Conservation (phyloP, 2,888 invertebrate species). For the Nowickia ferox region DNA sequence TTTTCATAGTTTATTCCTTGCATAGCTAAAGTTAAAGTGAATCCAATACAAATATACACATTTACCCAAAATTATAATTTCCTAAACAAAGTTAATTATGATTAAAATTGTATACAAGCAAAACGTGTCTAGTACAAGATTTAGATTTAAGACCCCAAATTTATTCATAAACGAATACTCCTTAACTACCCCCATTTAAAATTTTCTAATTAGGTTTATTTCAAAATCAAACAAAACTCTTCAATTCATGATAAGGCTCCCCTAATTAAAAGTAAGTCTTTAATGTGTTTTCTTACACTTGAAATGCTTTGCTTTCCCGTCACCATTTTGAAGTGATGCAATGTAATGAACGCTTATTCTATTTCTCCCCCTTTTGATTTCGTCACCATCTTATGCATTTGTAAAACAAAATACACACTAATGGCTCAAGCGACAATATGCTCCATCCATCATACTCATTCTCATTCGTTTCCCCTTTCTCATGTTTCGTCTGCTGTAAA, state of each 20-base stretch:
- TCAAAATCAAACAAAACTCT: background rate
- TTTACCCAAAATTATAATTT: too few relatives aligned
- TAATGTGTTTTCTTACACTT: background rate
- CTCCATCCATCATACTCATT: conserved; percentile 3
- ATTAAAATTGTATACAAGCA: too few relatives aligned
- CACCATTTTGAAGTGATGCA: conserved; percentile 1
- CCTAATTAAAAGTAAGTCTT: background rate
- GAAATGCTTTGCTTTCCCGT: conserved; percentile 13
- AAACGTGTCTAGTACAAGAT: too few relatives aligned
- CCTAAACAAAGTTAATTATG: too few relatives aligned
- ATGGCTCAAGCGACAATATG: conserved; percentile 35
- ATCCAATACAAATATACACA: too few relatives aligned
- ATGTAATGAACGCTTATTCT: conserved; percentile 30
- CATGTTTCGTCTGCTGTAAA: background rate
- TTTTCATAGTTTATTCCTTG: too few relatives aligned
- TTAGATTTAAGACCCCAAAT: too few relatives aligned
- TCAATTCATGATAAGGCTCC: background rate
- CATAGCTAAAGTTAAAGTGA: too few relatives aligned
- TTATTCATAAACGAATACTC: too few relatives aligned
- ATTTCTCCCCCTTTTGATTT: background rate
- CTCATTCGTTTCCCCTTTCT: background rate
- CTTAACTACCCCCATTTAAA: too few relatives aligned
- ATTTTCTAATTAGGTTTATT: too few relatives aligned
- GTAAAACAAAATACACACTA: conserved; percentile 26
- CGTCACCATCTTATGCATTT: conserved; percentile 3